Conservation (phyloP, 2,797 vertebrate genomes). For the Australoheros facetus region DNA sequence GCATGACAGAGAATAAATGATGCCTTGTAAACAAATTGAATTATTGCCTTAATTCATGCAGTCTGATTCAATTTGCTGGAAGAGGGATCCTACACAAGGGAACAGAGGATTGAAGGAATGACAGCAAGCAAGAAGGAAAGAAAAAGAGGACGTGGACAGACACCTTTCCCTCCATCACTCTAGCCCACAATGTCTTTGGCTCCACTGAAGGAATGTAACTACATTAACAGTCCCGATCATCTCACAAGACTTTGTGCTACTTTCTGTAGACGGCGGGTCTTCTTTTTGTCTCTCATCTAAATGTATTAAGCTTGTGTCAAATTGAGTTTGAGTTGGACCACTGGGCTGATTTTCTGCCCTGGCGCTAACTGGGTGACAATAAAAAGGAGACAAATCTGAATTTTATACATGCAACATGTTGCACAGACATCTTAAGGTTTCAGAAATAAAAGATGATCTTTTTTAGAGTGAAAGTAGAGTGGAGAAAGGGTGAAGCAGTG, state of each 20-base stretch:
- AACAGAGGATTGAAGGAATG: slow-evolving; percentile 51
- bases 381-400: slow-evolving; percentile 37
- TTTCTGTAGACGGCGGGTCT: slow-evolving; percentile 57
- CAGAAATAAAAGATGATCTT: slow-evolving; percentile 1
- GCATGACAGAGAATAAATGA: slow-evolving; percentile 83
- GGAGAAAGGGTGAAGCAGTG: background rate
- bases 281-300: slow-evolving; percentile 63
- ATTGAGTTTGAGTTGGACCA: slow-evolving; percentile 59
- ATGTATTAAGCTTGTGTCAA: slow-evolving; percentile 70
- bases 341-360: slow-evolving; percentile 43
- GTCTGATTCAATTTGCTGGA: slow-evolving; percentile 80
- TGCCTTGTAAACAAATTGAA: slow-evolving; percentile 83
- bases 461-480: slow-evolving; percentile 1
- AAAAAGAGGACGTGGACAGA: slow-evolving; percentile 18
- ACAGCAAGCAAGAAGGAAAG: slow-evolving; percentile 34
- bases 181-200: slow-evolving; percentile 51
- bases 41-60: slow-evolving; percentile 86
- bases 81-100: slow-evolving; percentile 72
- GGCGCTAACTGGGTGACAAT: slow-evolving; percentile 52
- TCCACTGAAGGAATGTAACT: slow-evolving; percentile 66
- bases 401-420: slow-evolving; percentile 8
- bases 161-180: slow-evolving; percentile 50
- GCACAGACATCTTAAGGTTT: slow-evolving; percentile 23
- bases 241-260: slow-evolving; percentile 57
- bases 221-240: slow-evolving; percentile 70